These are phyloP conservation scores for Sclerurus mexicanus DNA, from an alignment of 2,113 vertebrate genomes.

Conservation along the genomic window DNA sequence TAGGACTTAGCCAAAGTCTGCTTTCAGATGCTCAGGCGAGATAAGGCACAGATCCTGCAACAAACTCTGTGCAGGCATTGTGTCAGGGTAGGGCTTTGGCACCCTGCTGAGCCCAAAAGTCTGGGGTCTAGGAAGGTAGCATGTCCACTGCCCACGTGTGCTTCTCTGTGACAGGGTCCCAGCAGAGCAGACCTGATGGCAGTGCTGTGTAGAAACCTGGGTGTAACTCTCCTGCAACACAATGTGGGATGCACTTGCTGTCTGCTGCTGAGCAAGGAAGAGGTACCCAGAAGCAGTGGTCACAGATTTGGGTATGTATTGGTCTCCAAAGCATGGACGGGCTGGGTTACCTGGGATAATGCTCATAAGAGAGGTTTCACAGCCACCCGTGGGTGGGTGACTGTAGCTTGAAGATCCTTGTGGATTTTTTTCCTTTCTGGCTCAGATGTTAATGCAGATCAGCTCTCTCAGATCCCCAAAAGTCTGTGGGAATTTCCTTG, in stretches of 20 bases:
- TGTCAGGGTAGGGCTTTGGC: background rate
- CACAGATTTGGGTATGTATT: background rate
- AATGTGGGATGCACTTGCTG: background rate
- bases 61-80: background rate
- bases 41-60: constrained; percentile 31
- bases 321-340: background rate
- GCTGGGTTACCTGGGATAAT: background rate
- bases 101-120: fast-evolving
- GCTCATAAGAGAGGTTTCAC: background rate
- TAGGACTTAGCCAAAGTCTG: constrained; percentile 66
- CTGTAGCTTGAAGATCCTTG: background rate
- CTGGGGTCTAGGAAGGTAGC: background rate
- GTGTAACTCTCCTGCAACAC: background rate
- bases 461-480: background rate
- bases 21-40: constrained; percentile 53
- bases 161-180: background rate
- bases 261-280: background rate
- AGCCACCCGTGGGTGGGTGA: background rate
- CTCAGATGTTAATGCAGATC: background rate
- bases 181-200: background rate
- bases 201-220: background rate
- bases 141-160: fast-evolving
- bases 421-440: background rate
- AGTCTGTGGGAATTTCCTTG: background rate
- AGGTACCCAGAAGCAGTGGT: background rate